Evolutionary conservation across 1,140 invertebrate species (phyloP).

Genomic region (Argopecten irradians): DNA sequence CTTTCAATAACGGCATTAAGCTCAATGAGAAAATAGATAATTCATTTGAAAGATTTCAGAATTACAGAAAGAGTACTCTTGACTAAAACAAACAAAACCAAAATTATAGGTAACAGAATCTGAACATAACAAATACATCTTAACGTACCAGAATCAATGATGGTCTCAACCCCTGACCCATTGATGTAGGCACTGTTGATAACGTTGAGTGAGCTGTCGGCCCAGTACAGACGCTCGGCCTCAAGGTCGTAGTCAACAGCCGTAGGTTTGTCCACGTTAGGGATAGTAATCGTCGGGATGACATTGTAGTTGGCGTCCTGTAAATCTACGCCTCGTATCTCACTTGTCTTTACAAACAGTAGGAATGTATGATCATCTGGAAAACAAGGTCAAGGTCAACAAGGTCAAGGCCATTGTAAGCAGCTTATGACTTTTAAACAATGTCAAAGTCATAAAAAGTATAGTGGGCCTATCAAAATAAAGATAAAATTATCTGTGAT

Average conservation of each 20-base stretch:
- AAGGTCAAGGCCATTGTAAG: constrained; percentile 37
- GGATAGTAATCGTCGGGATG: constrained; percentile 85
- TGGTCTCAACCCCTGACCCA: constrained; percentile 82
- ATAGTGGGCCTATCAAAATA: too few relatives aligned
- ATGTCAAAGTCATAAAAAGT: not conserved
- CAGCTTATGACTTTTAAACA: not conserved
- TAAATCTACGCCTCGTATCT: constrained; percentile 90
- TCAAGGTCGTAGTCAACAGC: constrained; percentile 83
- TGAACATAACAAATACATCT: too few relatives aligned
- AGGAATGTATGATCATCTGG: constrained; percentile 86
- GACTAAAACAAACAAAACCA: too few relatives aligned
- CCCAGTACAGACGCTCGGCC: constrained; percentile 87
- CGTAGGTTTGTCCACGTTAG: constrained; percentile 80
- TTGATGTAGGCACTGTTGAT: constrained; percentile 84
- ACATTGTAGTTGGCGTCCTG: constrained; percentile 85
- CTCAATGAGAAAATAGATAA: too few relatives aligned
- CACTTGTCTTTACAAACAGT: constrained; percentile 85
- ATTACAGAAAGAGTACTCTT: too few relatives aligned
- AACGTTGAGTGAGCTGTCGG: constrained; percentile 85
- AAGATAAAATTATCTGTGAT: too few relatives aligned
- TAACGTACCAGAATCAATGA: constrained; percentile 84
- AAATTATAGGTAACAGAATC: too few relatives aligned
- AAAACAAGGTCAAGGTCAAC: constrained; percentile 60
- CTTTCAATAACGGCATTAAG: too few relatives aligned
- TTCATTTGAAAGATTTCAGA: too few relatives aligned